A percentile compares a stretch with the other conserved stretches of the same genome.
Conservation (phyloP, 2,113 vertebrate genomes). For the Onychostruthus taczanowskii region DNA sequence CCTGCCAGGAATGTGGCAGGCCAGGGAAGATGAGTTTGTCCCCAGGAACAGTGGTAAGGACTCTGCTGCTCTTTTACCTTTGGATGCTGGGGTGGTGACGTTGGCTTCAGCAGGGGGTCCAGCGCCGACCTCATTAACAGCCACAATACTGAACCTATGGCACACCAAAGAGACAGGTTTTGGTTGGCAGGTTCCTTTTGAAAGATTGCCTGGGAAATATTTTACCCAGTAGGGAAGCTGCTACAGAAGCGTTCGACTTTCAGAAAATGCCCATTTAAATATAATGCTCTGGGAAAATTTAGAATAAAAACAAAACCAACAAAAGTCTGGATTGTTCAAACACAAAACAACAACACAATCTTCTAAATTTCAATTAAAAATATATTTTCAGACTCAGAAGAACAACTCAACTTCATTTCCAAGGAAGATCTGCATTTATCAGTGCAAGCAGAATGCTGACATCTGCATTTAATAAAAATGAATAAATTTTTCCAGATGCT, state of each 20-base stretch:
- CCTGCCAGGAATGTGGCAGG: not conserved
- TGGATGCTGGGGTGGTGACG: slow-evolving; percentile 57
- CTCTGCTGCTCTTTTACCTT: slow-evolving; percentile 52
- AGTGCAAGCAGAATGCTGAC: not conserved
- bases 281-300: not conserved
- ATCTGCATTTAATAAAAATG: not conserved
- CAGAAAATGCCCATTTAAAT: not conserved
- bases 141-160: slow-evolving; percentile 73
- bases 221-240: not conserved
- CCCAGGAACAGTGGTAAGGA: not conserved
- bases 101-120: slow-evolving; percentile 70
- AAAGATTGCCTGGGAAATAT: not conserved
- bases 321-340: not conserved
- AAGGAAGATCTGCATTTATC: not conserved
- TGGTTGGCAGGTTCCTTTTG: not conserved
- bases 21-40: not conserved
- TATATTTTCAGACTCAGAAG: not conserved
- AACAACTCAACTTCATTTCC: not conserved
- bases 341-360: not conserved
- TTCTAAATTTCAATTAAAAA: not conserved
- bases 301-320: not conserved
- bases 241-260: not conserved
- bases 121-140: slow-evolving; percentile 73
- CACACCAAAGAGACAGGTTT: not conserved
- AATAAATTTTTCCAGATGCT: not conserved